These are phyloP conservation scores for Rana temporaria DNA, from an alignment of 2,113 vertebrate genomes.

Conservation along the genomic window DNA sequence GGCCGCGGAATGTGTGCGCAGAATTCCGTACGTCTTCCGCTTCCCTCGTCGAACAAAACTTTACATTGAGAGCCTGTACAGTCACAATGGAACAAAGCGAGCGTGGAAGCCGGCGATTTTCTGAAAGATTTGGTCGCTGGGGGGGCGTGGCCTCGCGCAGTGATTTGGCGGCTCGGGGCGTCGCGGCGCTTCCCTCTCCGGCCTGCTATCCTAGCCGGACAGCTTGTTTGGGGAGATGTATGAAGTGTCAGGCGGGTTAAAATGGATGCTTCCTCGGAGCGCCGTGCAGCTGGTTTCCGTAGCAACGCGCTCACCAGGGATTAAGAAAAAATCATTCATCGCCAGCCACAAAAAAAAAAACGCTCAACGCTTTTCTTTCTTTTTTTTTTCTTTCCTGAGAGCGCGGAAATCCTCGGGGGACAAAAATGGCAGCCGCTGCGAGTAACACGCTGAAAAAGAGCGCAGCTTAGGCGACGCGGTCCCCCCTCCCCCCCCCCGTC, in stretches of 20 bases:
- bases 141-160: no score
- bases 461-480: background rate
- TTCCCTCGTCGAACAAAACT: no score
- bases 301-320: slow-evolving; percentile 27
- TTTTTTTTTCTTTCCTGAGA: slow-evolving; percentile 4
- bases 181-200: background rate
- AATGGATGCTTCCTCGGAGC: slow-evolving; percentile 19
- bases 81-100: no score
- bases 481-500: no score
- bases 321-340: slow-evolving; percentile 27
- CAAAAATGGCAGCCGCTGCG: background rate
- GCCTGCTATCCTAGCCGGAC: background rate
- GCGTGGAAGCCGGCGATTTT: no score
- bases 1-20: no score
- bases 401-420: background rate
- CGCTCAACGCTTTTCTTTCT: no score
- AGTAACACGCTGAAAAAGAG: background rate
- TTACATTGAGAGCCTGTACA: no score
- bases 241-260: slow-evolving; percentile 27
- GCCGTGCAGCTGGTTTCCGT: slow-evolving; percentile 23
- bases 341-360: background rate
- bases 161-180: no score
- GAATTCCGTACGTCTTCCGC: no score
- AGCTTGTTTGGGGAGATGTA: slow-evolving; percentile 17
- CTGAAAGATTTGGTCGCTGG: no score